These are phyloP conservation scores for Orientallactaga bullata DNA, from an alignment of 2,113 vertebrate species.

Conservation along the genomic window DNA sequence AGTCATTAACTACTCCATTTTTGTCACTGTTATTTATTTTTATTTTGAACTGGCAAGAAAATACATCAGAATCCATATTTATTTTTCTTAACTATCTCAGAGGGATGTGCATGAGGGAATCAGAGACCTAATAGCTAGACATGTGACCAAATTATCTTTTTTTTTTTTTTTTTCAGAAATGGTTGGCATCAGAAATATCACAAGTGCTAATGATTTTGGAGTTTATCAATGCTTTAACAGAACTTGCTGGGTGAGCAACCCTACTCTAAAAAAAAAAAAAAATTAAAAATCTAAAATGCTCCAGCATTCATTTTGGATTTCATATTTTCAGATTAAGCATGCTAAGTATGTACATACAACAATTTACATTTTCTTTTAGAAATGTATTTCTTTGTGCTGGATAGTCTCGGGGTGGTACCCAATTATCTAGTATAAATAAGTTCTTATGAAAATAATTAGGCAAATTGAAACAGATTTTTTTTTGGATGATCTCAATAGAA, in stretches of 20 bases:
- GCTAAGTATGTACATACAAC: neutral
- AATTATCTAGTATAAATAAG: neutral
- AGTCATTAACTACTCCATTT: neutral
- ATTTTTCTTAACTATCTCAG: neutral
- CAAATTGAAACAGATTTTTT: neutral
- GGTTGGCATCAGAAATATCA: neutral
- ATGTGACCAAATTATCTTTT: neutral
- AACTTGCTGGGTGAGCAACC: neutral
- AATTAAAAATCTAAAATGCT: neutral
- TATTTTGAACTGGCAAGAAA: neutral
- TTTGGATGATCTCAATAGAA: neutral
- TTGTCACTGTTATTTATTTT: neutral
- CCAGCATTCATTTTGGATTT: neutral
- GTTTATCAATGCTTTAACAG: neutral
- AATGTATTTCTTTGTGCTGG: neutral
- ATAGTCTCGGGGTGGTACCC: neutral
- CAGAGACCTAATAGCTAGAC: neutral
- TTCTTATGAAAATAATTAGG: neutral
- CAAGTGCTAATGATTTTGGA: neutral
- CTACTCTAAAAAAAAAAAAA: neutral
- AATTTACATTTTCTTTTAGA: slow-evolving; percentile 22
- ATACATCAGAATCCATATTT: neutral
- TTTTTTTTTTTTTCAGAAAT: neutral
- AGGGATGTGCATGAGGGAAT: rapidly evolving
- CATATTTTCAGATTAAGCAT: neutral